Evolutionary conservation across 2,797 vertebrate genomes (phyloP).

Genomic region (Hyperoplus immaculatus): DNA sequence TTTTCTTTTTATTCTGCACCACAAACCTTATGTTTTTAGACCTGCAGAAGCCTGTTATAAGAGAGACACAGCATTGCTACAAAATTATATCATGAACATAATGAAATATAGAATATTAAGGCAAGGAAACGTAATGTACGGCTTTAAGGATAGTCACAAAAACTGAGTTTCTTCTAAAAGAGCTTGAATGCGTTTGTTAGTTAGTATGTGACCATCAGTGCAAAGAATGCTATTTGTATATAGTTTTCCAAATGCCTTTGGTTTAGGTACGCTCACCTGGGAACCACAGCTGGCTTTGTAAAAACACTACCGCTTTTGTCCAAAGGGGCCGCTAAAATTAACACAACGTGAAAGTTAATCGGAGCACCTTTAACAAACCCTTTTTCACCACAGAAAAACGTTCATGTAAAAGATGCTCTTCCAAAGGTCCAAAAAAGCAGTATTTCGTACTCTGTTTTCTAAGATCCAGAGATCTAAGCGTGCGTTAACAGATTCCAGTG

Average conservation of each 20-base stretch:
- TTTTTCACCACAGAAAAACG: neutral
- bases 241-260: no score
- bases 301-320: no score
- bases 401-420: constrained; percentile 1
- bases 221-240: no score
- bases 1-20: neutral
- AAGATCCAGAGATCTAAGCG: neutral
- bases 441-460: neutral
- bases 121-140: neutral
- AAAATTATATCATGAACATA: neutral
- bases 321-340: no score
- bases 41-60: neutral
- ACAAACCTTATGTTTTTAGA: neutral
- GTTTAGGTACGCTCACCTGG: no score
- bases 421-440: no score
- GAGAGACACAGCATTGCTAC: neutral
- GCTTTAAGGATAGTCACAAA: neutral
- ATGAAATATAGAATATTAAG: neutral
- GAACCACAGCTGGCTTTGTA: no score
- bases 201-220: neutral
- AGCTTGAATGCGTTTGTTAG: neutral
- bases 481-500: constrained; percentile 1
- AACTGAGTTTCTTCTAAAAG: neutral
- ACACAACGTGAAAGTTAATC: no score
- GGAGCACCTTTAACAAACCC: no score